Evolutionary conservation across 2,113 vertebrate genomes (phyloP).

Genomic region (Perca flavescens): DNA sequence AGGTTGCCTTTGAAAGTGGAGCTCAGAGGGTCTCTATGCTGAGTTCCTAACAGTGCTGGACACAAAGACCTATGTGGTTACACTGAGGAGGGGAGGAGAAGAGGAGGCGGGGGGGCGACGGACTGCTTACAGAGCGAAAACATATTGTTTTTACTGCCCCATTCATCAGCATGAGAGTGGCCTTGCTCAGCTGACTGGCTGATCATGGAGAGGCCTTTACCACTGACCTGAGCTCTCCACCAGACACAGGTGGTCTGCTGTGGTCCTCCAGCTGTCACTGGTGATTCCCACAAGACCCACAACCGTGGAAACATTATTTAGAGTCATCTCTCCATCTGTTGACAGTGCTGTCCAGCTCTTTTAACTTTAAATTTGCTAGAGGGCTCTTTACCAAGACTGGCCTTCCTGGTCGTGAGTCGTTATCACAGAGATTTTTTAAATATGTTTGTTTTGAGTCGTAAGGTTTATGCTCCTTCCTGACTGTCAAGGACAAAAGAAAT

Average conservation of each 20-base stretch:
- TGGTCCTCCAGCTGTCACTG: slow-evolving; percentile 30
- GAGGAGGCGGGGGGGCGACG: not conserved
- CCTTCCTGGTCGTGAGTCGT: not conserved
- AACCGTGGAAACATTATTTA: slow-evolving; percentile 44
- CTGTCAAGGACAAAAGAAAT: not conserved
- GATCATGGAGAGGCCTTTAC: slow-evolving; percentile 13
- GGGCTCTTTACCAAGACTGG: not conserved
- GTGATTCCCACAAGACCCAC: slow-evolving; percentile 20
- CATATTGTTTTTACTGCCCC: slow-evolving; percentile 68
- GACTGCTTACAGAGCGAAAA: slow-evolving; percentile 67
- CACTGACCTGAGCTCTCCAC: slow-evolving; percentile 34
- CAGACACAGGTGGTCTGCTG: slow-evolving; percentile 58
- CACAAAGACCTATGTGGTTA: slow-evolving; percentile 71
- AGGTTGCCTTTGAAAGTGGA: slow-evolving; percentile 73
- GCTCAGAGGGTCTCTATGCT: slow-evolving; percentile 51
- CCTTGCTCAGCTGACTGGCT: slow-evolving; percentile 57
- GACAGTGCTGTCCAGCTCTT: slow-evolving; percentile 9
- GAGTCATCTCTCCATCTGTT: slow-evolving; percentile 25
- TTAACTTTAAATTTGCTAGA: slow-evolving; percentile 8
- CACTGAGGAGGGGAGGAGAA: slow-evolving; percentile 8
- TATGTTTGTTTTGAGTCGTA: too few relatives aligned
- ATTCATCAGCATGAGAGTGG: slow-evolving; percentile 50
- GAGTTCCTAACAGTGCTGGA: slow-evolving; percentile 52
- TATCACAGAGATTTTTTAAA: too few relatives aligned
- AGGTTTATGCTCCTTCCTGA: not conserved